Percentiles rank a stretch among this genome's conserved stretches.
These are phyloP conservation scores for Agrotis segetum DNA, from an alignment of 2,888 invertebrate genomes.

Conservation along the genomic window DNA sequence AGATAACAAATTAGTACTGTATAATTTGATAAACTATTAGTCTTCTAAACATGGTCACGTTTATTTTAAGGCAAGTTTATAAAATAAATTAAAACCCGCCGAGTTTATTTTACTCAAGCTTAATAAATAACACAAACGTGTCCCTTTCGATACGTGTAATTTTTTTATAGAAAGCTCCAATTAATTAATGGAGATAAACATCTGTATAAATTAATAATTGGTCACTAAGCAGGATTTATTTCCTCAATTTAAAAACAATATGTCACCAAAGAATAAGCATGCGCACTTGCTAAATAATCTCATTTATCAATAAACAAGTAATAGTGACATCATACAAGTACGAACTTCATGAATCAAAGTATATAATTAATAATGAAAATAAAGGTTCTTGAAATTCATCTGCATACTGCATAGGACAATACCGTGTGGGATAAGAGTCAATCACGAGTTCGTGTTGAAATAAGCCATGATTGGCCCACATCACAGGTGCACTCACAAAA, in stretches of 20 bases:
- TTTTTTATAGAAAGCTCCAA: not conserved
- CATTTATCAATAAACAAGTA: not conserved
- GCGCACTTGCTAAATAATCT: not conserved
- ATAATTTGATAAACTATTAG: slow-evolving; percentile 15
- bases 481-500: slow-evolving; percentile 88
- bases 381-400: slow-evolving; percentile 31
- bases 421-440: slow-evolving; percentile 79
- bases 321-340: not conserved
- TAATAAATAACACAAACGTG: not conserved
- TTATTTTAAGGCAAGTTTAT: no score
- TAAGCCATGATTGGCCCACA: slow-evolving; percentile 85
- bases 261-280: not conserved
- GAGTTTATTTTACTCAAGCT: not conserved
- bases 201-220: slow-evolving; percentile 1
- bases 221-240: not conserved
- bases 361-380: slow-evolving; percentile 11
- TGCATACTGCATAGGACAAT: slow-evolving; percentile 67
- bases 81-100: no score
- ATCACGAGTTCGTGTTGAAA: slow-evolving; percentile 82
- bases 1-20: slow-evolving; percentile 12
- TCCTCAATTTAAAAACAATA: not conserved
- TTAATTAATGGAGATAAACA: not conserved
- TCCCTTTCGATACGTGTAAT: not conserved
- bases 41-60: slow-evolving; percentile 15
- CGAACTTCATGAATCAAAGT: slow-evolving; percentile 3